These are phyloP conservation scores for cattle (Bos taurus) DNA, from an alignment of 2,113 vertebrate genomes.

Conservation along the genomic window ARS-UCD2.0 NC_037337.1:83797501-83798000, in stretches of 20 bases:
- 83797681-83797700: background rate
- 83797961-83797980: background rate
- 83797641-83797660: background rate
- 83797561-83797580: background rate
- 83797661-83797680: background rate
- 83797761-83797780: background rate
- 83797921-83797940: background rate
- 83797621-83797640: background rate
- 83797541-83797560: background rate
- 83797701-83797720: background rate
- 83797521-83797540: background rate
- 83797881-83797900: background rate
- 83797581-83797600: background rate
- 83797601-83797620: background rate
- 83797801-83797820: background rate
- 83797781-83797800: background rate
- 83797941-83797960: background rate
- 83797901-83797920: background rate
- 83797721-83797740: background rate
- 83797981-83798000: background rate
- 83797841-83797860: background rate
- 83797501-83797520: background rate
- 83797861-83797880: background rate
- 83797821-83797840: background rate
- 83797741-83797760: background rate